Evolutionary conservation across 2,113 vertebrate species (phyloP).

Genomic region (Oryzias melastigma): DNA sequence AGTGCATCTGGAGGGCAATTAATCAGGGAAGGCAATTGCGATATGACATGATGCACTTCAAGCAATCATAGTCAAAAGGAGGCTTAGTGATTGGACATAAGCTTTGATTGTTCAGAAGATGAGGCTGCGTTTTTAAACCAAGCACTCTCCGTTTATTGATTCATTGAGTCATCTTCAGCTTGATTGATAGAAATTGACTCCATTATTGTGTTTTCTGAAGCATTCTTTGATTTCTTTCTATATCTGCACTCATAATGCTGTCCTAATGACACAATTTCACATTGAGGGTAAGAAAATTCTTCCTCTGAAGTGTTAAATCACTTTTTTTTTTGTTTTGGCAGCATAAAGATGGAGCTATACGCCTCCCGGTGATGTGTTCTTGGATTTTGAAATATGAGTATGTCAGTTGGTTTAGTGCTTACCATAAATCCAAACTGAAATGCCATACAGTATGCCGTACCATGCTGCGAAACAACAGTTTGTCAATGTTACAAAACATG

Average conservation of each 20-base stretch:
- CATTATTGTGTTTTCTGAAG: slow-evolving; percentile 4
- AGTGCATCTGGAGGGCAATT: slow-evolving; percentile 64
- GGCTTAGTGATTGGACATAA: slow-evolving; percentile 27
- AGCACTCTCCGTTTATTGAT: slow-evolving; percentile 11
- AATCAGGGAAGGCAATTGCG: slow-evolving; percentile 54
- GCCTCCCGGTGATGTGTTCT: too few species aligned
- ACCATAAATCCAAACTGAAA: too few species aligned
- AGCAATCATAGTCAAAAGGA: slow-evolving; percentile 44
- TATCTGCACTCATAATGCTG: background rate
- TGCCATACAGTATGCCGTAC: too few species aligned
- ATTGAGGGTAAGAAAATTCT: too few species aligned
- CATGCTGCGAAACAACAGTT: too few species aligned
- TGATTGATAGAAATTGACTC: slow-evolving; percentile 12
- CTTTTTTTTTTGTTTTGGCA: too few species aligned
- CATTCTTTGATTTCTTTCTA: slow-evolving; percentile 6
- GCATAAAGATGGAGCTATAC: too few species aligned
- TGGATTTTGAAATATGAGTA: too few species aligned
- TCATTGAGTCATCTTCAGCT: slow-evolving; percentile 13
- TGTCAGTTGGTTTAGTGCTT: too few species aligned
- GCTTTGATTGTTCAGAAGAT: slow-evolving; percentile 34
- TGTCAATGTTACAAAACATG: too few species aligned
- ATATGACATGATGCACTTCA: slow-evolving; percentile 45
- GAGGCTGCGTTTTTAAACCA: slow-evolving; percentile 18
- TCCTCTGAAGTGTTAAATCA: too few species aligned
- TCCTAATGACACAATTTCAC: too few species aligned